Percentiles rank a stretch among this genome's conserved stretches.
Evolutionary conservation across 2,113 vertebrate genomes (phyloP).

Genomic region (Cyprinodon tularosa): DNA sequence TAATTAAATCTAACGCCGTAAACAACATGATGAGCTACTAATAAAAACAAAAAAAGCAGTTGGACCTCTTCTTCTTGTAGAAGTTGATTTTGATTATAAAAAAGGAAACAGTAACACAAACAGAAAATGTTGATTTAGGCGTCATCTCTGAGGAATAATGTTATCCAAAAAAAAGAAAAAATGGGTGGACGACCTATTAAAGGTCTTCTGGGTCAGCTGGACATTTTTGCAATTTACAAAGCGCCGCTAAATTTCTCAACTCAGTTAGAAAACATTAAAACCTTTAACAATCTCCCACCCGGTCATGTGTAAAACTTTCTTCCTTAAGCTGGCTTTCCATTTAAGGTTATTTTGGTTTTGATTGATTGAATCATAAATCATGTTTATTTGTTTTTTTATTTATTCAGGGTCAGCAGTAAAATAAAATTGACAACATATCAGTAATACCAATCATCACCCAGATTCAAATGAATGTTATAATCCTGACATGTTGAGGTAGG

Average conservation of each 20-base stretch:
- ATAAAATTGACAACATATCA: no score
- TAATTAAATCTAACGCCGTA: background rate
- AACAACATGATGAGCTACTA: background rate
- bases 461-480: no score
- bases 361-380: background rate
- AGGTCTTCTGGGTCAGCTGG: slow-evolving; percentile 27
- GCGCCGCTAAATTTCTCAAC: slow-evolving; percentile 50
- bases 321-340: slow-evolving; percentile 17
- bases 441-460: no score
- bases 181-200: slow-evolving; percentile 3
- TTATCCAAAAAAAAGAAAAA: background rate
- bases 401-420: background rate
- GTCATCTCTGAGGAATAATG: background rate
- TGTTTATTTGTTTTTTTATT: background rate
- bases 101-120: background rate
- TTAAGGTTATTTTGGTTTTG: background rate
- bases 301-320: background rate
- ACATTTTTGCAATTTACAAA: slow-evolving; percentile 19
- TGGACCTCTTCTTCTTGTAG: background rate
- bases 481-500: background rate
- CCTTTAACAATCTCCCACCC: slow-evolving; percentile 19
- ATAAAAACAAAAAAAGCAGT: background rate
- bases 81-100: background rate
- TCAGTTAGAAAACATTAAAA: slow-evolving; percentile 21
- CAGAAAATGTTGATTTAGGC: background rate